These are phyloP conservation scores for Scelioninae gen. 2 DNA, from an alignment of 2,888 invertebrate genomes.

Conservation along the genomic window DNA sequence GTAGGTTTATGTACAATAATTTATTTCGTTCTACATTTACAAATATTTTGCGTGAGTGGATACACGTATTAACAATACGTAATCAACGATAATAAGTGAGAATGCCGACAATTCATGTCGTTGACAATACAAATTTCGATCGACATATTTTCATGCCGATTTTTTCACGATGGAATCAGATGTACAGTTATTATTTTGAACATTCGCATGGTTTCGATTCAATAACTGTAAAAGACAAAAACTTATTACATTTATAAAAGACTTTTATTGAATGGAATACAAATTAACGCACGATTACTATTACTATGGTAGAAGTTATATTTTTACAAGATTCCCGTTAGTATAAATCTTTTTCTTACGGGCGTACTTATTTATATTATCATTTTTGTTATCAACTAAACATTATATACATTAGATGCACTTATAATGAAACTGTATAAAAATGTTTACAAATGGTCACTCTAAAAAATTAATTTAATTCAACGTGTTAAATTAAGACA, in stretches of 20 bases:
- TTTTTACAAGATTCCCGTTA: conserved; percentile 34
- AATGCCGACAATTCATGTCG: conserved; percentile 40
- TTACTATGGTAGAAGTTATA: conserved; percentile 18
- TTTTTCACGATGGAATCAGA: conserved; percentile 11
- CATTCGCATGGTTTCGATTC: conserved; percentile 8
- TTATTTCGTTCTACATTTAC: conserved; percentile 74
- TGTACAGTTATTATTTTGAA: conserved; percentile 9
- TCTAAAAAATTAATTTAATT: too few species aligned
- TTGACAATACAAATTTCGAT: conserved; percentile 37
- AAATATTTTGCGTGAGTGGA: conserved; percentile 66
- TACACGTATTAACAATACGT: conserved; percentile 62
- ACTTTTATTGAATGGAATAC: conserved; percentile 23
- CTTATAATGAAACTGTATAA: conserved; percentile 15
- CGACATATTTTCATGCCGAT: conserved; percentile 12
- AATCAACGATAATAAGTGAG: conserved; percentile 61
- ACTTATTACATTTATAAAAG: conserved; percentile 19
- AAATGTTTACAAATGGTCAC: conserved; percentile 36
- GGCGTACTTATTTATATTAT: conserved; percentile 21
- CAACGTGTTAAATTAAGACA: too few species aligned
- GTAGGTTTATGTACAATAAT: conserved; percentile 72
- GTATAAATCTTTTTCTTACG: conserved; percentile 6
- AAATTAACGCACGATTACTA: conserved; percentile 32
- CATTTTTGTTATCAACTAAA: conserved; percentile 12
- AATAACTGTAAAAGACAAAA: conserved; percentile 19
- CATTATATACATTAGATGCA: conserved; percentile 20